Conservation (phyloP, 53 echinoderm and acorn worm genomes). For the Patiria pectinifera region DNA sequence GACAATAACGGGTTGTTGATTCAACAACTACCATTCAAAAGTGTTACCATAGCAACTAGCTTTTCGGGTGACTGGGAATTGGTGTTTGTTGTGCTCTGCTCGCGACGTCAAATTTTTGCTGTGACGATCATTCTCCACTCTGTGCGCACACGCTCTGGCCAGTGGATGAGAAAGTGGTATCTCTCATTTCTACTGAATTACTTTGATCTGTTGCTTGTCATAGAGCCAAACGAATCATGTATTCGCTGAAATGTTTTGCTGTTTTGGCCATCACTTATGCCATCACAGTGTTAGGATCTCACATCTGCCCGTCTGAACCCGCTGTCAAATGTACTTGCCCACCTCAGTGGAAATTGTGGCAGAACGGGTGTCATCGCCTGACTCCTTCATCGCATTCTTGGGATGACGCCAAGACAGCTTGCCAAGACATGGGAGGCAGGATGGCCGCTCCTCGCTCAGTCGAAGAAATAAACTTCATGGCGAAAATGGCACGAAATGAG, state of each 20-base stretch:
- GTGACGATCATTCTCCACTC: too few species aligned
- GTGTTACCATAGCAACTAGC: too few species aligned
- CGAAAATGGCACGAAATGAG: neutral
- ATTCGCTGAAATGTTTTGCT: neutral
- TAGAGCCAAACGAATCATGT: neutral
- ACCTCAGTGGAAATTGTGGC: neutral
- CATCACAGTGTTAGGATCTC: neutral
- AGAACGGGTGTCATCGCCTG: neutral
- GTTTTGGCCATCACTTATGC: neutral
- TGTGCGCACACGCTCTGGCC: too few species aligned
- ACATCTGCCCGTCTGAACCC: neutral
- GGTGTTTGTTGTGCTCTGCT: too few species aligned
- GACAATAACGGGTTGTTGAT: too few species aligned
- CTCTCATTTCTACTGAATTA: too few species aligned
- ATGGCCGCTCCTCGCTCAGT: slow-evolving; percentile 12
- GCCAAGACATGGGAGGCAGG: neutral
- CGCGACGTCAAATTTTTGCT: too few species aligned
- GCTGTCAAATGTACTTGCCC: neutral
- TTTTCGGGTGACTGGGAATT: too few species aligned
- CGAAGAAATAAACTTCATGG: neutral
- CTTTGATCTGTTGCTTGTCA: too few species aligned
- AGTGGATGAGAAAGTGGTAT: too few species aligned
- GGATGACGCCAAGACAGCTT: neutral
- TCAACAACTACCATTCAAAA: too few species aligned
- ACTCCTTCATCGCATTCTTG: neutral